These are phyloP conservation scores for Malurus elegans DNA, from an alignment of 2,113 vertebrate species.

Conservation along the genomic window DNA sequence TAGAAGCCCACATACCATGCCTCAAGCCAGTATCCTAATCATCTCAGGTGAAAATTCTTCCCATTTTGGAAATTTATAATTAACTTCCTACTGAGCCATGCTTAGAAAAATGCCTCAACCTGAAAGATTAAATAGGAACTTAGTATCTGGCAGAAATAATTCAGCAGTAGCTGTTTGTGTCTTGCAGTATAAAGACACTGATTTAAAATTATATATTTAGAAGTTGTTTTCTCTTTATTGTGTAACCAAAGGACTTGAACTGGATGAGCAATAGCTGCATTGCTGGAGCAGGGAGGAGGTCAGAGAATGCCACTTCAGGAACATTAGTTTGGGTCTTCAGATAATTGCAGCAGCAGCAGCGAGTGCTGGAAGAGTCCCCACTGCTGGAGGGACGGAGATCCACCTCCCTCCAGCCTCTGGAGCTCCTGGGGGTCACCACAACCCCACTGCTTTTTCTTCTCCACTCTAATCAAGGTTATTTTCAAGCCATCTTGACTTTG, in stretches of 20 bases:
- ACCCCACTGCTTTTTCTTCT: background rate
- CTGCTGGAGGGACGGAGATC: background rate
- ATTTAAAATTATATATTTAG: slow-evolving; percentile 46
- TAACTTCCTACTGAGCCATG: slow-evolving; percentile 26
- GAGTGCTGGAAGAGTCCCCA: background rate
- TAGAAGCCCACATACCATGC: background rate
- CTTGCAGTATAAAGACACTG: background rate
- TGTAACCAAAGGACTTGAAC: slow-evolving; percentile 35
- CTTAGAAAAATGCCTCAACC: slow-evolving; percentile 40
- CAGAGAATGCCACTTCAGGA: background rate
- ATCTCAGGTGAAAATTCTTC: slow-evolving; percentile 45
- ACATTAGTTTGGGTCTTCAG: background rate
- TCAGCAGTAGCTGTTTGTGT: slow-evolving; percentile 24
- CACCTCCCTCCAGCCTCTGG: background rate
- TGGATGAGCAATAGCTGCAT: slow-evolving; percentile 11
- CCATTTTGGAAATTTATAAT: slow-evolving; percentile 24
- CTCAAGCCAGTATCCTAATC: slow-evolving; percentile 32
- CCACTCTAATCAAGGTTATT: background rate
- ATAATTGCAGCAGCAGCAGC: background rate
- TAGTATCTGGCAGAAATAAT: slow-evolving; percentile 29
- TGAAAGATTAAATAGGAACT: slow-evolving; percentile 27
- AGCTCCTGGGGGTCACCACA: background rate
- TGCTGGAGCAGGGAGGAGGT: background rate
- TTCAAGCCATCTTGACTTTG: background rate
- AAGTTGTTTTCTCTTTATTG: background rate